Evolutionary conservation across 2,888 invertebrate genomes (phyloP), one percentile per base, ranked within the genome.

Genomic region (Phragmatobia fuliginosa): DNA sequence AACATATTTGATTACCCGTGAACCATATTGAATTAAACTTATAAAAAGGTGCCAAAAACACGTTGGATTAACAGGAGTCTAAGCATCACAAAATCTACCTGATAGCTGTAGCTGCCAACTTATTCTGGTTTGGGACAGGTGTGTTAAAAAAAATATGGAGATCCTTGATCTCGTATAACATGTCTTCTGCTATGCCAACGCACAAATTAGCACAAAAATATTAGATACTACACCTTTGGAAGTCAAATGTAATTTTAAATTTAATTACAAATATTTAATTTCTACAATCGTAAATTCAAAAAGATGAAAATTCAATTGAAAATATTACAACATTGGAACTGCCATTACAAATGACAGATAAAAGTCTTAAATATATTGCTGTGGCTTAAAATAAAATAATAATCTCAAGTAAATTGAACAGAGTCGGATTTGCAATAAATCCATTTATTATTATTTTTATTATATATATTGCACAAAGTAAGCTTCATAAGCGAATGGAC

Each of bases 401-500:
- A 78, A 76, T 70, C 72, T 77, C 74, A 78, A 75, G 66, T 73
- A 70, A 68, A 66, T 74, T 75, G 73, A 70, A 83, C 73, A 79
- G 74, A 70, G 76, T 68, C 49, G 56, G 72, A 71, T 71, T 72
- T 70, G 31, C 62, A 71, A 75, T 72, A 41, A 73, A 67, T 74
- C 31, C 36, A 59, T 36, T 32, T 45, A 60, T n/a, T 70, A 56
- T 49, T 45, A 32, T 28, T n/a, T 63, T 10, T 79, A 65, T 38
- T 25, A 58, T 79, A 81, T 83, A 64, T 90, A 91, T 91, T 91
- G 90, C 91, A 92, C 89, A 87, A 81, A 77, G 73, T 79, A 82
- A 84, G 89, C 89, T 92, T 92, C 87, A 88, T 90, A 92, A 92
- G 92, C 90, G 76, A 82, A 83, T 92, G 92, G 93, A 93, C 92